These are phyloP conservation scores for Sardina pilchardus DNA, from an alignment of 2,113 vertebrate genomes.

Conservation along the genomic window DNA sequence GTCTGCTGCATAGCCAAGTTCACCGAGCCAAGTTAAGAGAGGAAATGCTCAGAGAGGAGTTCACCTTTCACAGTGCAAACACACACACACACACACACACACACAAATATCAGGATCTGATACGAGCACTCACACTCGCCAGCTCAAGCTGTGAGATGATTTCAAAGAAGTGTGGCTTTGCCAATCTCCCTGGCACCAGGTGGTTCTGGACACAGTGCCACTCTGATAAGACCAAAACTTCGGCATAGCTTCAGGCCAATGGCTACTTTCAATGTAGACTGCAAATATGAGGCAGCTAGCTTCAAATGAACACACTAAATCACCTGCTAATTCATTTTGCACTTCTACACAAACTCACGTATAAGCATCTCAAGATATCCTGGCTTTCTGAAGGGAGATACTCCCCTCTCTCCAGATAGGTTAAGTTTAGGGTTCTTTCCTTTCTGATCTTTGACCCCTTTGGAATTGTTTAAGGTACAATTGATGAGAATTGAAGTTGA, in stretches of 20 bases:
- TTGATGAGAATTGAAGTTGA: no score
- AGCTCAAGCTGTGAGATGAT: background rate
- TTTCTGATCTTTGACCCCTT: background rate
- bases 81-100: background rate
- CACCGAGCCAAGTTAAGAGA: background rate
- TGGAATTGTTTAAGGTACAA: no score
- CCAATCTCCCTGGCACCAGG: background rate
- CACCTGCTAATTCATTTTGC: background rate
- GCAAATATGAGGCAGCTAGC: background rate
- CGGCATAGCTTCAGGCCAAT: background rate
- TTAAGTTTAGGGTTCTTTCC: background rate
- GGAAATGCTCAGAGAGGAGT: conserved; percentile 20
- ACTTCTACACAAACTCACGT: background rate
- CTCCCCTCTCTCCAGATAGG: background rate
- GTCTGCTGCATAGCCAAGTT: background rate
- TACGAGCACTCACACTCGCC: background rate
- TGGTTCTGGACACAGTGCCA: background rate
- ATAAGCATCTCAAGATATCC: background rate
- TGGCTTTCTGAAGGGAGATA: background rate
- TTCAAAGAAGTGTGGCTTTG: background rate
- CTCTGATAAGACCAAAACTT: background rate
- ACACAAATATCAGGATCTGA: background rate
- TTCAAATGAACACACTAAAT: background rate
- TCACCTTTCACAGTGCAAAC: background rate
- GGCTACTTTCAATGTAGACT: background rate